Base-by-base conservation (phyloP, 2,888 invertebrate genomes). In the Platycheirus rosarum region DNA sequence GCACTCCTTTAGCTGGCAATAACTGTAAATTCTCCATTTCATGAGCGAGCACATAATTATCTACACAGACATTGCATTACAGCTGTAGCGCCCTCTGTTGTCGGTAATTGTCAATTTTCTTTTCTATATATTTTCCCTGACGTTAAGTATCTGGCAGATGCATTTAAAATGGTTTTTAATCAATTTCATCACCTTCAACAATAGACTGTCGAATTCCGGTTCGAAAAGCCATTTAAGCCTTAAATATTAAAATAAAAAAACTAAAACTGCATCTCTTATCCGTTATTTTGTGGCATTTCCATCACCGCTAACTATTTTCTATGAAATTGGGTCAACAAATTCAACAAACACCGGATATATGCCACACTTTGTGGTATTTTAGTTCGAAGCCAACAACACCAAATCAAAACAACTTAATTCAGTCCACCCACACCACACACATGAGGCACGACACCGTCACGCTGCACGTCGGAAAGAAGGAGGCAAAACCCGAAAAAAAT, bases 241-340 rank as follows among this genome's bases (percentile, higher is more conserved):
- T 6, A 20, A 4, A 20, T 6, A 32, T 29, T 44, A 42, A 44
- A 42, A 42, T 23, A 32, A n/a, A n/a, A n/a, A n/a, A n/a, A n/a
- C n/a, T n/a, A n/a, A n/a, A n/a, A n/a, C n/a, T 44, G 60, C 42
- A 60, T 40, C 44, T 16, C 16, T 23, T 42, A 18, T 29, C 40
- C 20, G 57, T 57, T 60, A 29, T 29, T 60, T 60, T 9, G 60
- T 6, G 29, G 29, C 44, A 44, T 29, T 60, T 60, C 60, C 11
- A 29, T 60, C 55, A 35, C 4, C 55, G 26, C 68, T 68, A 13
- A 55, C 9, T 13, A 2, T 20, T 20, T 55, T 23, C 40, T 0
- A 14, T 26, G 16, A 40, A 74, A 74, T 60, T 74, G 49, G 74
- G 74, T 68, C 74, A 74, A 40, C 16, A n/a, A 46, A 57, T 40